Evolutionary conservation across 1,140 invertebrate species (phyloP), one percentile per base, ranked within the genome.

Genomic region (Lasioglossum baleicum): DNA sequence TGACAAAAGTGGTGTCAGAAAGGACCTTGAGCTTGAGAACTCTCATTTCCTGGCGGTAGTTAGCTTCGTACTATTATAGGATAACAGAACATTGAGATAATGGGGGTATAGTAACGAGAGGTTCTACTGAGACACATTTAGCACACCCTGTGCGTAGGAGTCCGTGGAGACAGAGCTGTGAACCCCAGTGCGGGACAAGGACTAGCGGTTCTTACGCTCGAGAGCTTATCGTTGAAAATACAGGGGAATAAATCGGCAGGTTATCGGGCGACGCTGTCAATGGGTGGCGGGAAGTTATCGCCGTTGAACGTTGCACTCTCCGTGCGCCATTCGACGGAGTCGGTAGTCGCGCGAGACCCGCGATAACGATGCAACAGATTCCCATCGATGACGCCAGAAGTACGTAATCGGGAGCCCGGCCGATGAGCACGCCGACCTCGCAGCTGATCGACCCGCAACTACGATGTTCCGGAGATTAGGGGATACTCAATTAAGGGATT

Each of bases 401-500:
- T 73, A 75, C 77, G 77, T 60, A 80, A 75, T 66, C 64, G 71
- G 7, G 31, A 35, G 6, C 17, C 48, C 60, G 26, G 69, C 42
- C 76, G 44, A 71, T 60, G 53, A 68, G 77, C 53, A 31, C 68
- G 35, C 15, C 53, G 31, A 51, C n/a, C 17, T 71, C 77, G 48
- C 76, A 68, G 71, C 77, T 81, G 83, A 86, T 86, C 83, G 80
- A 82, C 65, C 81, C 81, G 68, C 64, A 84, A 81, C 80, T 74
- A 79, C 80, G 84, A 82, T 85, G 83, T 83, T 79, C 75, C 60
- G 69, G 84, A 87, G 86, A 88, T 88, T 86, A 88, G 65, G 72
- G 86, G 76, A 87, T 86, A 81, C 86, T 88, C 87, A 86, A 88
- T 88, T 87, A 88, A 79, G 75, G 86, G 86, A 87, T 88, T 87